Evolutionary conservation across 2,888 invertebrate species (phyloP), one percentile per base, ranked within the genome.

Genomic region (Saturnia pavonia): DNA sequence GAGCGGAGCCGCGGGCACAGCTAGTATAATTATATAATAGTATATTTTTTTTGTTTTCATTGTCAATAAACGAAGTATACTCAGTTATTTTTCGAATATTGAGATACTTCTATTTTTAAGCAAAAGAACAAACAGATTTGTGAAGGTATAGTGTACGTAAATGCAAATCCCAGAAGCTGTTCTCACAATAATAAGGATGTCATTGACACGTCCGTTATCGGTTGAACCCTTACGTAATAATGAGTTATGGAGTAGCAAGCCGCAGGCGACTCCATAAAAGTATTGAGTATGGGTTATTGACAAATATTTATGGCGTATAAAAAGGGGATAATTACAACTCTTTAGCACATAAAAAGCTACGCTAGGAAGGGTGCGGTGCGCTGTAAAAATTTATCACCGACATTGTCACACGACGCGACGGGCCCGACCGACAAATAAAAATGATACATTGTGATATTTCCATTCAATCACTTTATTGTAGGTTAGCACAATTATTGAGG

Each of bases 281-380:
- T 89, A 91, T 91, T 90, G 88, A 91, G 86, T 88, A 90, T 86
- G 88, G 91, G 90, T 91, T 92, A 92, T 92, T 93, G 92, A 92
- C 92, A 92, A 92, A 93, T 92, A 92, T 92, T 93, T 92, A 93
- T 92, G 90, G 89, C 88, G 88, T 91, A 93, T 92, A 91, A 92
- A 92, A 87, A 92, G 90, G 89, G 90, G 89, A 92, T 93, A 94
- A 94, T 94, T 93, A 93, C 91, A 93, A 92, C 92, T 94, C 92
- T 93, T 93, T 93, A 89, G 88, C 88, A 87, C 90, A 90, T 92
- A 93, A 92, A 93, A 92, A 91, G 87, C 84, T 80, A 75, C 81
- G 80, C 79, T 78, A 83, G 85, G 88, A 92, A 91, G 92, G 93
- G 91, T 91, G 92, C 86, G 88, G 78, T 80, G 80, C 82, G 88